Percentiles rank a stretch among this genome's conserved stretches.
These are phyloP conservation scores for Rhynchopsitta pachyrhyncha DNA, from an alignment of 2,113 vertebrate species.

Conservation along the genomic window DNA sequence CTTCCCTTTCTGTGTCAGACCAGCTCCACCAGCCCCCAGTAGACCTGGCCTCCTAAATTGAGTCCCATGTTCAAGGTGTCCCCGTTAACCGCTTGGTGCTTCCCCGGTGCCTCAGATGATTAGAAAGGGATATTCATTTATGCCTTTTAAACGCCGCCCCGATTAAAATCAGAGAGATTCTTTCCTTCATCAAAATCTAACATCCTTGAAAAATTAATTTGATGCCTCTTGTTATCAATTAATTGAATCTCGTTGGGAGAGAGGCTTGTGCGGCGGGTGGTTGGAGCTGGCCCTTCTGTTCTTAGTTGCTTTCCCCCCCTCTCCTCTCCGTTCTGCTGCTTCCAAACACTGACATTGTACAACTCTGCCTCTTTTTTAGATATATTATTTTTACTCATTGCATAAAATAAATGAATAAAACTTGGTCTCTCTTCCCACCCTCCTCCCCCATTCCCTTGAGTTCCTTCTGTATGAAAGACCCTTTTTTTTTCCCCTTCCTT, in stretches of 20 bases:
- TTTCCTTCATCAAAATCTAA: slow-evolving; percentile 86
- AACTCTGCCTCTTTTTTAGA: slow-evolving; percentile 36
- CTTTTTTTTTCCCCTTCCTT: slow-evolving; percentile 16
- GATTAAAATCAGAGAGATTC: slow-evolving; percentile 82
- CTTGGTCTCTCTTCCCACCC: slow-evolving; percentile 30
- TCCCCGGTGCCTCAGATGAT: slow-evolving; percentile 71
- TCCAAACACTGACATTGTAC: slow-evolving; percentile 65
- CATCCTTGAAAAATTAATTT: slow-evolving; percentile 89
- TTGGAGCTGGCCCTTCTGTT: slow-evolving; percentile 70
- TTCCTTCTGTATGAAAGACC: slow-evolving; percentile 24
- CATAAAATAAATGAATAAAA: slow-evolving; percentile 66
- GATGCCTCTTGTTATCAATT: slow-evolving; percentile 87
- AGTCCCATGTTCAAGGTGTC: no score
- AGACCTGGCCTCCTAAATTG: no score
- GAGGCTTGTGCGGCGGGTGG: slow-evolving; percentile 70
- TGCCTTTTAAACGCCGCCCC: slow-evolving; percentile 73
- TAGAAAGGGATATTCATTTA: slow-evolving; percentile 76
- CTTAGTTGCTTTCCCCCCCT: slow-evolving; percentile 45
- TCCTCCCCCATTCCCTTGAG: slow-evolving; percentile 23
- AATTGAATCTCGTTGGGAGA: slow-evolving; percentile 85
- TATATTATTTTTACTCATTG: slow-evolving; percentile 69
- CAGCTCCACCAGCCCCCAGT: no score
- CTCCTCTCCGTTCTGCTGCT: slow-evolving; percentile 30
- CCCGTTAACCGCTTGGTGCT: slow-evolving; percentile 71
- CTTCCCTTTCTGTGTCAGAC: no score